Base-by-base conservation (phyloP, 2,797 vertebrate species). In the Distichodus sexfasciatus region DNA sequence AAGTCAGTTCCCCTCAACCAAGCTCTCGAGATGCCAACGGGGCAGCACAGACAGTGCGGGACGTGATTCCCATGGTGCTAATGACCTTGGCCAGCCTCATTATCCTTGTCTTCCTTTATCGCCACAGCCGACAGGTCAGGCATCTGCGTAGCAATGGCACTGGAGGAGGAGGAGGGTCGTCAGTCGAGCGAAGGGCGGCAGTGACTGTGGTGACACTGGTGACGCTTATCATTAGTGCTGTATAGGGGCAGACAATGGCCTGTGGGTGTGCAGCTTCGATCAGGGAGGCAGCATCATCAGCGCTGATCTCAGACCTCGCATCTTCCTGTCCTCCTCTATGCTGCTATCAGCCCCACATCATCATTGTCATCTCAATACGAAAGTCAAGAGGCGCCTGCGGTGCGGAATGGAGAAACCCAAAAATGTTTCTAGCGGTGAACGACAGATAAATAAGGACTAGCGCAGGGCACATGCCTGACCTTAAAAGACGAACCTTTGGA, bases 221-320 rank as follows among this genome's bases (percentile, higher is more conserved):
- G 65, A 87, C 78, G 1, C 54, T 92, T 46, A 91, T 90, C 3
- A 81, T 91, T n/a, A n/a, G n/a, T n/a, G n/a, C n/a, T n/a, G n/a
- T n/a, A n/a, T n/a, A n/a, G 90, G 90, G 2, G 81, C 89, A 3
- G 90, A 92, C 64, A 91, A 88, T 0, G 88, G 87, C 1, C 82
- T 91, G 6, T 92, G 91, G 91, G 86, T 92, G 1, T 91, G 92
- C 78, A 91, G 89, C 0, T 82, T 91, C 85, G 0, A 75, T 89
- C 26, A 85, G 41, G 26, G 75, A 75, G 60, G 90, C 88, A 7
- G 79, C 90, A 86, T 54, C 43, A 0, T 87, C 88, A 47, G 83
- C 88, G 0, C 76, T 92, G 63, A 63, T 88, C 68, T 87, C 89
- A 24, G 90, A 92, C 77, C 77, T 92, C 81, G 90, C 8, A 83